Base-by-base conservation (phyloP, 2,888 invertebrate species). In the Thelaira solivaga region DNA sequence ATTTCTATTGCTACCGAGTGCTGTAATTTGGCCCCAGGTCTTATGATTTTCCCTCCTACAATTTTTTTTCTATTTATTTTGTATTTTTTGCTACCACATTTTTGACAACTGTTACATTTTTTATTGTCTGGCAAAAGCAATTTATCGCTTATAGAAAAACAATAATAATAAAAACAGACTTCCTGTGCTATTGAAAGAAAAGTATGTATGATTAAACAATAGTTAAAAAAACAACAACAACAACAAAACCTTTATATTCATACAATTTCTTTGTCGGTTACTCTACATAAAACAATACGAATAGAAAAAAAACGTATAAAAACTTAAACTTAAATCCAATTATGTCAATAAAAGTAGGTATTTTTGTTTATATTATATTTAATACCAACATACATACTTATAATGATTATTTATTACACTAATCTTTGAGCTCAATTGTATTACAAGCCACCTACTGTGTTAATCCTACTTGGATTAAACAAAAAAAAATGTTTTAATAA, bases 321-420 rank as follows among this genome's bases (percentile, higher is more conserved):
- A 18, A 36, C 10, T 22, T 31, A 29, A n/a, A 13, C 49, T 41
- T 4, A 51, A 72, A 20, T 76, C 76, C 72, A 76, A 71, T 76
- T 76, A 76, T 72, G 76, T 76, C 76, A 76, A 61, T 65, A 72
- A 20, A 64, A n/a, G n/a, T n/a, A n/a, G n/a, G n/a, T 64, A 41
- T 39, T 47, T 53, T 71, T 53, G 45, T 76, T 65, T 53, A 11
- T 39, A 57, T 41, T 39, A 59, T n/a, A n/a, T n/a, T n/a, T n/a
- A n/a, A n/a, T n/a, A n/a, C n/a, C n/a, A n/a, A n/a, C n/a, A n/a
- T n/a, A n/a, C n/a, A n/a, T n/a, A n/a, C n/a, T n/a, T n/a, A n/a
- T 76, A 76, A 76, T 65, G 76, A 76, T 76, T 71, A 76, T 76
- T 76, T 76, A 76, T 76, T 76, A 24, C 62, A 24, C 18, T 71